Base-by-base conservation (phyloP, 2,797 vertebrate genomes). In the Arctocebus calabarensis region DNA sequence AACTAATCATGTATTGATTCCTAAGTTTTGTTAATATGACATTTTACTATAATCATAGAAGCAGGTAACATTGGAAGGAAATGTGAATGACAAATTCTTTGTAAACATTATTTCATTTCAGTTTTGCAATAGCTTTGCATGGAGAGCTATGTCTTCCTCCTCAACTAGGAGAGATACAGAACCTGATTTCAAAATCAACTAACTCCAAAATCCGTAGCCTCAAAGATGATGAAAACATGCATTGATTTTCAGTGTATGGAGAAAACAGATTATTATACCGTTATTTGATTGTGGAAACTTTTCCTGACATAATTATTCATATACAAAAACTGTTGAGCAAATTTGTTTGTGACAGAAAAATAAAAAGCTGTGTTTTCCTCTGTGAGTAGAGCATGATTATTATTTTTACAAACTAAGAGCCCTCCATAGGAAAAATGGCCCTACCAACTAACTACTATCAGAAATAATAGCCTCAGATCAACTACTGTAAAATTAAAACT, bases 401-500 rank as follows among this genome's bases (percentile, higher is more conserved):
- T 79, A 55, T 68, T 92, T 4, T 70, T 27, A 85, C 23, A 88
- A 82, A 84, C 25, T 71, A 74, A 94, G 32, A 48, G 29, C 16
- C 9, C 20, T 90, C 29, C 73, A 37, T 59, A 81, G 48, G 13
- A 64, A 79, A 84, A 86, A 73, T 34, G 27, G 7, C 3, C 22
- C 20, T 45, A 61, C 23, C 12, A 37, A 70, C 34, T 91, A 43
- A 34, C 27, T 52, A 84, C 8, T 75, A 3, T 64, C 5, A 73
- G 61, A 91, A 81, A 94, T 70, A 88, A 88, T 75, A 94, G 17
- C n/a, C 45, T 83, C 27, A 81, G 2, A 84, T 71, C 19, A 70
- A 85, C 57, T 62, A 70, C 43, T 88, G 91, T 66, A 89, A 88
- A 92, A 85, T 88, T 88, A 86, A 95, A 94, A 85, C 13, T 32